Base-by-base conservation (phyloP, 2,888 invertebrate species). In the Ceraclea dissimilis region DNA sequence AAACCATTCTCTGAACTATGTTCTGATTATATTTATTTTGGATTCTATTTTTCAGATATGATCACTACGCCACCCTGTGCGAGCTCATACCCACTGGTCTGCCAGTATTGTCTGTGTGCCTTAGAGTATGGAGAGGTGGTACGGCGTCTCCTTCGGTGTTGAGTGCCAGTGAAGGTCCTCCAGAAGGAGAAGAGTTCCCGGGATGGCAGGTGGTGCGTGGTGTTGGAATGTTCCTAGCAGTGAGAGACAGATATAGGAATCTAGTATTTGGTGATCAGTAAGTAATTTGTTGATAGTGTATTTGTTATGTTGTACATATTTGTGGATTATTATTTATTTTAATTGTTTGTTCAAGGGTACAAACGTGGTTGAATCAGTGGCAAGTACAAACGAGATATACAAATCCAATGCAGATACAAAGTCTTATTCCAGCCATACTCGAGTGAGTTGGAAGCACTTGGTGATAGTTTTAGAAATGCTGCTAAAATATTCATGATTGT, bases 311-410 rank as follows among this genome's bases (percentile, higher is more conserved):
- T 13, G 39, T 39, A 39, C 39, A 39, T 4, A 39, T 31, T 31
- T 31, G 6, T 11, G 11, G 6, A 31, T 31, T 8, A 31, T 31
- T 31, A 31, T 8, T 11, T 31, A 8, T 31, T 31, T 31, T 31
- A 8, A 31, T 8, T 8, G 6, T 31, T 31, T 31, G 8, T 31
- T 31, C 11, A 6, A 31, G 86, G 64, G 76, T 86, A 50, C 71
- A 76, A 33, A 83, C 85, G 0, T 87, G 86, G 86, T 70, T 86
- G 69, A 86, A 86, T 67, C 76, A 80, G 1, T 86, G 86, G 86
- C 86, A 86, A 68, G 69, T 85, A n/a, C 72, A 77, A 43, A 80
- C 80, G 58, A 78, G 78, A 60, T 84, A 80, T 64, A 84, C 82
- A 0, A 83, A 81, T 64, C 83, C 85, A 2, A 80, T 81, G 80